Evolutionary conservation across 2,113 vertebrate genomes (phyloP).

Genomic region (Stictonetta naevosa): DNA sequence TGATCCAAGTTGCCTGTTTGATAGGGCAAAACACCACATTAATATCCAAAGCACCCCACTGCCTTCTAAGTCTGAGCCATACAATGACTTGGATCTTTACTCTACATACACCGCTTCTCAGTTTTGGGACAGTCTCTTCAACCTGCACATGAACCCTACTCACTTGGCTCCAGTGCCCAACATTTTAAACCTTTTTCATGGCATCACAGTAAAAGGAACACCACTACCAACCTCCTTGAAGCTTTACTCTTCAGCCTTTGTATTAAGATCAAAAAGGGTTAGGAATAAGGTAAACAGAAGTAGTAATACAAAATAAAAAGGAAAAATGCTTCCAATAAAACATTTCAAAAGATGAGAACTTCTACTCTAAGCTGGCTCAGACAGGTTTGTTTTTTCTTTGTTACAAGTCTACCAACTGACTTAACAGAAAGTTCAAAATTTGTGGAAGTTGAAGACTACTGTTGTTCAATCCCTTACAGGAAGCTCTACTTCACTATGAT

Average conservation of each 20-base stretch:
- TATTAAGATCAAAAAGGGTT: not conserved
- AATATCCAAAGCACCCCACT: not conserved
- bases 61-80: not conserved
- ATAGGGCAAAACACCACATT: not conserved
- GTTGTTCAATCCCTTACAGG: not conserved
- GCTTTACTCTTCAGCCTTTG: not conserved
- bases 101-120: fast-evolving
- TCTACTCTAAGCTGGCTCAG: not conserved
- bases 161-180: not conserved
- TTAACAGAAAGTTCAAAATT: not conserved
- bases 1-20: not conserved
- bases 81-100: not conserved
- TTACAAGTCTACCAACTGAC: not conserved
- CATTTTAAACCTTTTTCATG: not conserved
- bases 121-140: not conserved
- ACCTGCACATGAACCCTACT: fast-evolving
- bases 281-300: not conserved
- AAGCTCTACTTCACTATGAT: not conserved
- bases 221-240: not conserved
- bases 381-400: not conserved
- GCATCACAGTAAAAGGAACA: not conserved
- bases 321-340: not conserved
- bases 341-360: not conserved
- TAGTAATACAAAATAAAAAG: not conserved
- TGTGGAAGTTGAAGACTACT: not conserved